Evolutionary conservation across 2,888 invertebrate species (phyloP).

Genomic region (Pammene aurita): DNA sequence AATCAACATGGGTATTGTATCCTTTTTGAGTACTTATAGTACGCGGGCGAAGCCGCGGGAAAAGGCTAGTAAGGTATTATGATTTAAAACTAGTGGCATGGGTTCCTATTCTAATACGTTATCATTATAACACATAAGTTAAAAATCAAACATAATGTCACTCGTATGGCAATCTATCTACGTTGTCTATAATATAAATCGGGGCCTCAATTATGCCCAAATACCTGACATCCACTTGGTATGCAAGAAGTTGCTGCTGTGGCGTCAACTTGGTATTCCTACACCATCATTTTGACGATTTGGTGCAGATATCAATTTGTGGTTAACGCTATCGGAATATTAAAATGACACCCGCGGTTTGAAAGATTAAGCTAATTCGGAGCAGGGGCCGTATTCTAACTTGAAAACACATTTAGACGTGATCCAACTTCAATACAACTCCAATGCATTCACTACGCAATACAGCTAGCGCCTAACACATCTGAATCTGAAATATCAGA

Average conservation of each 20-base stretch:
- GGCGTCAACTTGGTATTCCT: conserved; percentile 69
- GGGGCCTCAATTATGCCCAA: conserved; percentile 39
- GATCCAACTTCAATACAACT: no score
- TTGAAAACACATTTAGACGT: no score
- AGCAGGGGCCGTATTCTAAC: no score
- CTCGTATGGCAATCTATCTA: not conserved
- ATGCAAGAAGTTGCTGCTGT: conserved; percentile 57
- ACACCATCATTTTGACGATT: conserved; percentile 65
- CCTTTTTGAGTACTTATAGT: no score
- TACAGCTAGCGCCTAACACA: no score
- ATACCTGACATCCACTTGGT: conserved; percentile 52
- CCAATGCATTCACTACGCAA: no score
- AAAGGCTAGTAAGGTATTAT: no score
- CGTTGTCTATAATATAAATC: conserved; percentile 16
- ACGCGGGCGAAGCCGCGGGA: no score
- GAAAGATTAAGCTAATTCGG: conserved; percentile 40
- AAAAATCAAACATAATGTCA: not conserved
- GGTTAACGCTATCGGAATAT: conserved; percentile 63
- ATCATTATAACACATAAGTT: not conserved
- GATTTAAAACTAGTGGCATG: no score
- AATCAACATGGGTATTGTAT: no score
- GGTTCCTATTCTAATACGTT: not conserved
- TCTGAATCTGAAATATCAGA: no score
- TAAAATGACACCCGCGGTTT: conserved; percentile 47
- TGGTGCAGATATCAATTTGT: conserved; percentile 80